These are phyloP conservation scores for Stictonetta naevosa DNA, from an alignment of 2,113 vertebrate species.

Conservation along the genomic window DNA sequence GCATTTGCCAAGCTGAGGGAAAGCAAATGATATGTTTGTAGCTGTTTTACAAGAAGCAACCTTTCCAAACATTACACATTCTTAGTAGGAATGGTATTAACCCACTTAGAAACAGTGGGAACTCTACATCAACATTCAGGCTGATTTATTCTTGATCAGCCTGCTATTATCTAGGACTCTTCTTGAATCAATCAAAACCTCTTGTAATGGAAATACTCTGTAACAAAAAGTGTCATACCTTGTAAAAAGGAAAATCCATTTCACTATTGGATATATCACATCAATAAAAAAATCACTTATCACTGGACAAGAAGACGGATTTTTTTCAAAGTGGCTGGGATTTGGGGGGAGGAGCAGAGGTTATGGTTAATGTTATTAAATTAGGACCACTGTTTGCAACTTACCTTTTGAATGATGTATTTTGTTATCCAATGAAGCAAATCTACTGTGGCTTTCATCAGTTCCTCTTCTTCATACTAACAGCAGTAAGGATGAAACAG, in stretches of 20 bases:
- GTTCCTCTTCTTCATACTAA: not conserved
- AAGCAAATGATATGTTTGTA: not conserved
- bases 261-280: slow-evolving; percentile 1
- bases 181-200: slow-evolving; percentile 30
- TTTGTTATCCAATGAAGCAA: slow-evolving; percentile 6
- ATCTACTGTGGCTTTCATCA: slow-evolving; percentile 58
- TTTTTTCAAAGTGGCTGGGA: slow-evolving; percentile 11
- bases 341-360: slow-evolving; percentile 20
- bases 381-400: slow-evolving; percentile 55
- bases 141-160: not conserved
- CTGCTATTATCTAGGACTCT: not conserved
- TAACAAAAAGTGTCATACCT: slow-evolving; percentile 24
- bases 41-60: not conserved
- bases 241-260: slow-evolving; percentile 57
- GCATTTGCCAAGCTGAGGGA: not conserved
- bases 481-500: not conserved
- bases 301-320: slow-evolving; percentile 38
- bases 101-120: not conserved
- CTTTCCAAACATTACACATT: not conserved
- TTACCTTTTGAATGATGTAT: slow-evolving; percentile 53
- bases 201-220: not conserved
- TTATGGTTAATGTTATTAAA: slow-evolving; percentile 53
- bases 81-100: not conserved
- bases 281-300: slow-evolving; percentile 47
- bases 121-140: not conserved